phyloP scores from a whole-genome alignment of 2,797 vertebrate species.

The Sternarchorhynchus goeldii region DNA sequence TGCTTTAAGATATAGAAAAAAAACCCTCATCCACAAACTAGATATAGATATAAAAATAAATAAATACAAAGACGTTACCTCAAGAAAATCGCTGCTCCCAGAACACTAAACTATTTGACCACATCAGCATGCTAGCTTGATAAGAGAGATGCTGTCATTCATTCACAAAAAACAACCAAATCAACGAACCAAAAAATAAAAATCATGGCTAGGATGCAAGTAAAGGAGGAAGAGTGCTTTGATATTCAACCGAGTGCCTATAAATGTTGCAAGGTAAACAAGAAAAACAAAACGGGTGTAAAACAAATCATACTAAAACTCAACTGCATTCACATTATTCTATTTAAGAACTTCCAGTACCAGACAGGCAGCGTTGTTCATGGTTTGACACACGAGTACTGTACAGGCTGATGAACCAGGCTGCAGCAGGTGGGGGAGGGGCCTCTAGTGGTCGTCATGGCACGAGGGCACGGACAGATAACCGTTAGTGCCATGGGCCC shows the following conservation, averaged over 20 bases:
- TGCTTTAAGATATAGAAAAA: constrained; percentile 56
- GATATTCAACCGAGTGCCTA: constrained; percentile 79
- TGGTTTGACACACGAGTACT: constrained; percentile 63
- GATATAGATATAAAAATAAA: constrained; percentile 86
- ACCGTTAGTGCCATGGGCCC: constrained; percentile 90
- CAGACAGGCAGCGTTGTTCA: constrained; percentile 80
- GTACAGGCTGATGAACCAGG: constrained; percentile 43
- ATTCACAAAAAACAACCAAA: constrained; percentile 71
- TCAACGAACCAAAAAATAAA: constrained; percentile 69
- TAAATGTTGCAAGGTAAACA: constrained; percentile 77
- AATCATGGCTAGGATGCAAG: constrained; percentile 75
- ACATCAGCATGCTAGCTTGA: constrained; percentile 88
- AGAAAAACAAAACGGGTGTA: constrained; percentile 61
- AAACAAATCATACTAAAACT: constrained; percentile 61
- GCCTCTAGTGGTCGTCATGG: constrained; percentile 86
- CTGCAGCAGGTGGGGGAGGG: constrained; percentile 54
- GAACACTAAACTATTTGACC: constrained; percentile 78
- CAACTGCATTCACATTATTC: constrained; percentile 80
- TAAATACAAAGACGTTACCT: constrained; percentile 80
- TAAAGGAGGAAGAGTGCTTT: constrained; percentile 76
- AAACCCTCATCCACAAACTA: constrained; percentile 70
- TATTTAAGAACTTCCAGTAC: constrained; percentile 82
- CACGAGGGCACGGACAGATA: constrained; percentile 83
- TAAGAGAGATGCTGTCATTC: constrained; percentile 78
- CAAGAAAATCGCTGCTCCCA: constrained; percentile 82